Conservation (phyloP, 2,113 vertebrate genomes). For the Micronisus gabar region DNA sequence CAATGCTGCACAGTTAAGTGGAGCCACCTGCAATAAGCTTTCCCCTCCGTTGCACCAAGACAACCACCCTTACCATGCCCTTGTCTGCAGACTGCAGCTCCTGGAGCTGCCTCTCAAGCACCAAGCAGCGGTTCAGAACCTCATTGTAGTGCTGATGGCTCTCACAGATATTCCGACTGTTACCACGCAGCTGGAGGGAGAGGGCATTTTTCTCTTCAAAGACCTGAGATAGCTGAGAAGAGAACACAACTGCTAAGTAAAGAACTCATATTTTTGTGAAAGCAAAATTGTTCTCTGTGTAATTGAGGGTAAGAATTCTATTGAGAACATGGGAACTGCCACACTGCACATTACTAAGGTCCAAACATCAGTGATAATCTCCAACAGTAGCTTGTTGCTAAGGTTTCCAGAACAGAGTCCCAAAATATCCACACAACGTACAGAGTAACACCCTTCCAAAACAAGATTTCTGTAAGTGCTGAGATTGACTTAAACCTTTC, state of each 20-base stretch:
- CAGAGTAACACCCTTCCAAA: not conserved
- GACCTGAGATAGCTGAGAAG: conserved; percentile 76
- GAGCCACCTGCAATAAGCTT: not conserved
- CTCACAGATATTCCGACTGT: conserved; percentile 58
- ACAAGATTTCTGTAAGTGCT: not conserved
- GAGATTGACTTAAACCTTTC: not conserved
- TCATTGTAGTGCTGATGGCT: conserved; percentile 68
- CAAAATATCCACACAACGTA: not conserved
- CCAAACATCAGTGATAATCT: not conserved
- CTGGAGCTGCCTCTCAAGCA: conserved; percentile 72
- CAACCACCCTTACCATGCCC: not conserved
- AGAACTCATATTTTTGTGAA: not conserved
- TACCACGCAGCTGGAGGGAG: conserved; percentile 68
- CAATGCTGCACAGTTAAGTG: not conserved
- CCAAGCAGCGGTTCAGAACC: conserved; percentile 62
- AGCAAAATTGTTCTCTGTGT: not conserved
- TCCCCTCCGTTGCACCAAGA: not conserved
- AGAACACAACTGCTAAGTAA: not conserved
- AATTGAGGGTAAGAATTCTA: not conserved
- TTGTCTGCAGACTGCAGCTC: conserved; percentile 64
- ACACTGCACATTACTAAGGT: not conserved
- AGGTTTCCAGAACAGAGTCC: not conserved
- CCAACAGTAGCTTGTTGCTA: not conserved
- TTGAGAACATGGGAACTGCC: not conserved
- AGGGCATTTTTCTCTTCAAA: conserved; percentile 80